phyloP scores from a whole-genome alignment of 64 coral and sea anemone genomes.

The Dendronephthya gigantea region DNA sequence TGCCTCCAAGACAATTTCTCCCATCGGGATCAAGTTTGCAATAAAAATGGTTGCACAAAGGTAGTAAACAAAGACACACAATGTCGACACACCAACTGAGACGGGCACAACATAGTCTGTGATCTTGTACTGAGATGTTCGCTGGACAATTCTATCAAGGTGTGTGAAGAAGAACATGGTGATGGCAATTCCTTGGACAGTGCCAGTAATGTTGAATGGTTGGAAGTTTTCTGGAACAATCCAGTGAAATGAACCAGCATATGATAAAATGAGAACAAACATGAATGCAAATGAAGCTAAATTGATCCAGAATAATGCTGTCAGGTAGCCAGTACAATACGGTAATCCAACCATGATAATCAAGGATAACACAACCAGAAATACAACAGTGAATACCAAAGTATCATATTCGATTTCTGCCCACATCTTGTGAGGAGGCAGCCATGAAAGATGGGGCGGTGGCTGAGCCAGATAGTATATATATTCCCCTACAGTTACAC shows the following conservation, averaged over 20 bases:
- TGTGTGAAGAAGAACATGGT: constrained; percentile 12
- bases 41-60: not conserved
- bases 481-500: not conserved
- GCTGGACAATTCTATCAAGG: not conserved
- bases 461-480: not conserved
- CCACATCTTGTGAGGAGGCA: not conserved
- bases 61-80: not conserved
- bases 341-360: not conserved
- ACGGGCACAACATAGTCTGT: not conserved
- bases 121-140: not conserved
- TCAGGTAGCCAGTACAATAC: not conserved
- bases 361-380: not conserved
- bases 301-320: not conserved
- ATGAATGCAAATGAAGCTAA: not conserved
- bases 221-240: not conserved
- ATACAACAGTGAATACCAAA: not conserved
- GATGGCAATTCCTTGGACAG: not conserved
- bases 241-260: not conserved
- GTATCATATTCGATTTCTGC: not conserved
- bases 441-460: not conserved
- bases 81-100: not conserved
- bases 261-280: not conserved
- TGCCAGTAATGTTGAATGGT: not conserved
- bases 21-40: not conserved
- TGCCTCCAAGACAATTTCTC: not conserved